These are phyloP conservation scores for Bombus breviceps DNA, from an alignment of 1,140 invertebrate species.

Conservation along the genomic window DNA sequence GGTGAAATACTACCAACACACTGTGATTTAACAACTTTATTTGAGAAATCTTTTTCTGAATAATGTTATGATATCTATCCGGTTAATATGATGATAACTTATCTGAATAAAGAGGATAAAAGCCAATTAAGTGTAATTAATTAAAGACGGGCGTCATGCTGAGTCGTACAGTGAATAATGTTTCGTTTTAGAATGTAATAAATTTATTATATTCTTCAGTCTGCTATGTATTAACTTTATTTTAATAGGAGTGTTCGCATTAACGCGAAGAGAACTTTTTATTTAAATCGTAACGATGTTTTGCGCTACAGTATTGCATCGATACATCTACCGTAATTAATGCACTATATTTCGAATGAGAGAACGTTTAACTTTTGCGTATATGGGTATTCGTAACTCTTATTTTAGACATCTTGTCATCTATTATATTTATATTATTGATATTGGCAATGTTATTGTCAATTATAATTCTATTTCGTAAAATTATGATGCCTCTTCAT, in stretches of 20 bases:
- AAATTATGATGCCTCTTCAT: no score
- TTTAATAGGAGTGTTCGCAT: background rate
- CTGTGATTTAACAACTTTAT: conserved; percentile 60
- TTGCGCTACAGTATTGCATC: no score
- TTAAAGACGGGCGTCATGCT: background rate
- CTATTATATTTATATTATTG: no score
- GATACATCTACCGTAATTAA: no score
- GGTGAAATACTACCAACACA: conserved; percentile 60
- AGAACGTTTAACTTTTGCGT: no score
- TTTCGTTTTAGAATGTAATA: background rate
- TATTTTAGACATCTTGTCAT: no score
- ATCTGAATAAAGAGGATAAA: background rate
- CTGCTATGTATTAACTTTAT: background rate
- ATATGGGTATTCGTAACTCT: no score
- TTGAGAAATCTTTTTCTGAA: conserved; percentile 28
- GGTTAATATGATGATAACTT: background rate
- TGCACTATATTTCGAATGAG: no score
- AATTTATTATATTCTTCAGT: no score
- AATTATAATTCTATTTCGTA: no score
- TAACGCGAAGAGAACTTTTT: background rate
- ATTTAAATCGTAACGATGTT: background rate
- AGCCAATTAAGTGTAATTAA: background rate
- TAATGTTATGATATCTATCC: background rate
- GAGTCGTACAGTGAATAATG: no score
- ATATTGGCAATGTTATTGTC: no score